These are phyloP conservation scores for Drosophila mimetica DNA, from an alignment of 2,888 invertebrate species.

Conservation along the genomic window DNA sequence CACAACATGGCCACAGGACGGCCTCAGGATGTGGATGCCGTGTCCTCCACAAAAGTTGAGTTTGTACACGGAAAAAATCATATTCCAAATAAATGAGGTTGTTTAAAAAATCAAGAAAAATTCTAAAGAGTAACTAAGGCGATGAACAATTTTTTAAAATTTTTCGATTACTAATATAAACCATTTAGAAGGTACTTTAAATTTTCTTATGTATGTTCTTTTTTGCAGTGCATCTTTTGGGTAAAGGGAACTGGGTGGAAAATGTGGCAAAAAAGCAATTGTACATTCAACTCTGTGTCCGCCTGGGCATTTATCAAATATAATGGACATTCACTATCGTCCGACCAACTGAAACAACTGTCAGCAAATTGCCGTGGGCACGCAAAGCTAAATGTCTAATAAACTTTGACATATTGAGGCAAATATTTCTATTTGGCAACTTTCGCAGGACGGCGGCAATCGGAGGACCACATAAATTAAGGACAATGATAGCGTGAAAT, in stretches of 20 bases:
- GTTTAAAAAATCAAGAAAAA: not conserved
- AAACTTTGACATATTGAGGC: constrained; percentile 78
- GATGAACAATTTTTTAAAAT: no score
- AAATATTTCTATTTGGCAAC: constrained; percentile 70
- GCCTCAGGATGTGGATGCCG: constrained; percentile 27
- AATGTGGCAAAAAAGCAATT: constrained; percentile 52
- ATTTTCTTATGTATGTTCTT: no score
- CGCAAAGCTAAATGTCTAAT: constrained; percentile 78
- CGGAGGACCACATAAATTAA: constrained; percentile 41
- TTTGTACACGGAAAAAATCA: constrained; percentile 17
- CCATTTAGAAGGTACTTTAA: no score
- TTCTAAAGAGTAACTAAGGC: not conserved
- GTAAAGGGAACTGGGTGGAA: constrained; percentile 19
- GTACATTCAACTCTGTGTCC: constrained; percentile 58
- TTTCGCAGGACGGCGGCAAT: constrained; percentile 19
- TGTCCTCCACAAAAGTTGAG: constrained; percentile 24
- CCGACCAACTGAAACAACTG: constrained; percentile 62
- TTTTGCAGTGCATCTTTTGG: constrained; percentile 15
- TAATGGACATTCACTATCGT: constrained; percentile 73
- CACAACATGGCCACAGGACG: constrained; percentile 31
- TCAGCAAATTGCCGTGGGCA: constrained; percentile 77
- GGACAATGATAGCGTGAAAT: constrained; percentile 61
- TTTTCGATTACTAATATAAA: no score
- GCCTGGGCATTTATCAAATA: constrained; percentile 69
- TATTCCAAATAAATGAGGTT: not conserved